phyloP scores from a whole-genome alignment of 2,888 invertebrate species.

The Liodrosophila aerea region DNA sequence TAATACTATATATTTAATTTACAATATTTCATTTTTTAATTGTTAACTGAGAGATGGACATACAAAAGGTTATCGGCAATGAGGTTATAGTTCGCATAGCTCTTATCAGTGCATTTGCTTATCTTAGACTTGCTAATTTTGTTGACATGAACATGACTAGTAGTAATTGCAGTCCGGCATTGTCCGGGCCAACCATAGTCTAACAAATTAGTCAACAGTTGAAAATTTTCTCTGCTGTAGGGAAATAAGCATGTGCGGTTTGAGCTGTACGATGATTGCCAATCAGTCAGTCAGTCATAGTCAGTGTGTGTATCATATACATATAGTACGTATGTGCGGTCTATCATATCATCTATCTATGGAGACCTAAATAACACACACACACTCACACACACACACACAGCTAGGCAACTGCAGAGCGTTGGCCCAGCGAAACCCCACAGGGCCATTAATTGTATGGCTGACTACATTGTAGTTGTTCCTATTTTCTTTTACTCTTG shows the following conservation, averaged over 20 bases:
- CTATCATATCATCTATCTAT: slow-evolving; percentile 7
- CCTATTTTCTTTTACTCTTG: slow-evolving; percentile 18
- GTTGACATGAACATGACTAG: slow-evolving; percentile 2
- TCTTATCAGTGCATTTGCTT: too few relatives aligned
- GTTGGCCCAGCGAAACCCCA: slow-evolving; percentile 69
- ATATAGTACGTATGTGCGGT: background rate
- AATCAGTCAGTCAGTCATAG: background rate
- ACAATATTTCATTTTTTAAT: too few relatives aligned
- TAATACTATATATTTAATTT: too few relatives aligned
- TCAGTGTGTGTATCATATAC: background rate
- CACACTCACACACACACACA: background rate
- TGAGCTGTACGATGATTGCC: background rate
- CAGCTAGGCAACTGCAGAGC: slow-evolving; percentile 43
- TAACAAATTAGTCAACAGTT: too few relatives aligned
- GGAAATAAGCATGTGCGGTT: too few relatives aligned
- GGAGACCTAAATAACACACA: slow-evolving; percentile 23
- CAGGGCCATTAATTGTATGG: slow-evolving; percentile 76
- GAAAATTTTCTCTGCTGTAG: too few relatives aligned
- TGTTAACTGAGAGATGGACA: too few relatives aligned
- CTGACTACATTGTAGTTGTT: slow-evolving; percentile 43
- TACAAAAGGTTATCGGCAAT: too few relatives aligned
- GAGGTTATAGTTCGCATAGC: too few relatives aligned
- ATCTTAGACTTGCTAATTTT: too few relatives aligned
- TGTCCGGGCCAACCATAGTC: too few relatives aligned
- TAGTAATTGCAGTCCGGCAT: too few relatives aligned